Percentiles rank a stretch among this genome's conserved stretches.
phyloP scores from a whole-genome alignment of 53 echinoderm and acorn worm species.

The Astropecten irregularis region DNA sequence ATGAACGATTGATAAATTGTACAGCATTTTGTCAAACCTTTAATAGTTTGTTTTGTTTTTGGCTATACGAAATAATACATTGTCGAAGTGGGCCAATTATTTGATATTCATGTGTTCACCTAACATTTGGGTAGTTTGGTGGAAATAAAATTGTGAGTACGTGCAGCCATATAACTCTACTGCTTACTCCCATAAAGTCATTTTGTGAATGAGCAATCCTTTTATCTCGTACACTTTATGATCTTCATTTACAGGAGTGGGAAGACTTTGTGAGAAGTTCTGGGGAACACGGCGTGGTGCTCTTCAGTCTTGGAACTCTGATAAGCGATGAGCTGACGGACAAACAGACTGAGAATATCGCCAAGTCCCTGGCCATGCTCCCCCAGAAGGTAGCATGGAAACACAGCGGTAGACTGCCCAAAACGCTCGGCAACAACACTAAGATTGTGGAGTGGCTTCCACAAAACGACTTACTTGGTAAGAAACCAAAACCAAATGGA shows the following conservation, averaged over 20 bases:
- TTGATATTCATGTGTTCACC: too few species aligned
- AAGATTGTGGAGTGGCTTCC: conserved; percentile 54
- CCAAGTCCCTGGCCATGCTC: conserved; percentile 20
- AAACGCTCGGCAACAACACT: conserved; percentile 53
- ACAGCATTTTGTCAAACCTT: too few species aligned
- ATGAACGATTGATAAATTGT: too few species aligned
- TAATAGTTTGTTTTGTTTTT: too few species aligned
- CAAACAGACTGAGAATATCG: conserved; percentile 15
- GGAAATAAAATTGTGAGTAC: too few species aligned
- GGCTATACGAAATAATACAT: too few species aligned
- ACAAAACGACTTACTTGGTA: conserved; percentile 57
- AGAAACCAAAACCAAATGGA: too few species aligned
- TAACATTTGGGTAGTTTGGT: too few species aligned
- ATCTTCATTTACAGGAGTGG: conserved; percentile 18
- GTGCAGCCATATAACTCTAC: too few species aligned
- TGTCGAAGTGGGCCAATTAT: too few species aligned
- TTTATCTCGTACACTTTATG: background rate
- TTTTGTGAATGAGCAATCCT: too few species aligned
- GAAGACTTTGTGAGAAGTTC: conserved; percentile 36
- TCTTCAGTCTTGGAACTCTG: conserved; percentile 31
- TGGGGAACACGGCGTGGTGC: conserved; percentile 33
- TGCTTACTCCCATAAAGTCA: too few species aligned
- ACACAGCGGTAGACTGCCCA: conserved; percentile 15
- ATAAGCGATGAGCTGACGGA: conserved; percentile 23
- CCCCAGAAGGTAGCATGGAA: conserved; percentile 50